Conservation (phyloP, 2,113 vertebrate genomes). For the Callipepla squamata region DNA sequence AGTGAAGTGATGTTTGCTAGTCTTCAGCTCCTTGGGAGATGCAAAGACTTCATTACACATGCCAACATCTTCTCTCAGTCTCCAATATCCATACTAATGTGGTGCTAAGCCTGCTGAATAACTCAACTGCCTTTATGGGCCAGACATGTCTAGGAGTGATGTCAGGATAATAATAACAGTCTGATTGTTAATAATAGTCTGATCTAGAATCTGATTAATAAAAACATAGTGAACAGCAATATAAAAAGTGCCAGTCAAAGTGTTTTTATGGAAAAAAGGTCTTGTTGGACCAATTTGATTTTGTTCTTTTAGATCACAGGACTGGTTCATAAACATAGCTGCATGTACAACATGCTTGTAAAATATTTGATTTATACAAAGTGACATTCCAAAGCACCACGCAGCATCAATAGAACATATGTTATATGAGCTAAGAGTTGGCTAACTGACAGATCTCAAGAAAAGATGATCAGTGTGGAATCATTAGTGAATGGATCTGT, state of each 20-base stretch:
- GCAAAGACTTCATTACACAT: not conserved
- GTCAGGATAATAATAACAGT: conserved; percentile 45
- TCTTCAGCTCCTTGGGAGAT: not conserved
- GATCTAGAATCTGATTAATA: conserved; percentile 9
- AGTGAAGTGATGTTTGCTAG: fast-evolving
- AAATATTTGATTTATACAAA: not conserved
- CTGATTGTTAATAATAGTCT: conserved; percentile 38
- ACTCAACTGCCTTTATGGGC: not conserved
- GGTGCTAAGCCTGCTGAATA: conserved; percentile 20
- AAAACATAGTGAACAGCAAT: not conserved
- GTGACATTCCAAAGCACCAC: not conserved
- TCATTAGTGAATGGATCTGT: not conserved
- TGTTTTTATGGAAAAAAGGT: not conserved
- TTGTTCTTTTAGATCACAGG: not conserved
- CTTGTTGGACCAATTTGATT: not conserved
- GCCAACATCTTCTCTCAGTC: not conserved
- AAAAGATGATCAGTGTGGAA: not conserved
- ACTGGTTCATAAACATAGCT: not conserved
- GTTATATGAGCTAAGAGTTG: conserved; percentile 23
- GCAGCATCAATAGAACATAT: not conserved
- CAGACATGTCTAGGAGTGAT: conserved; percentile 28
- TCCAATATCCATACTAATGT: not conserved
- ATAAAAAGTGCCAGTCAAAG: not conserved
- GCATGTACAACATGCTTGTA: not conserved
- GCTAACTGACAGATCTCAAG: conserved; percentile 4